Evolutionary conservation across 2,888 invertebrate genomes (phyloP).

Genomic region (Drosophila longiperda): DNA sequence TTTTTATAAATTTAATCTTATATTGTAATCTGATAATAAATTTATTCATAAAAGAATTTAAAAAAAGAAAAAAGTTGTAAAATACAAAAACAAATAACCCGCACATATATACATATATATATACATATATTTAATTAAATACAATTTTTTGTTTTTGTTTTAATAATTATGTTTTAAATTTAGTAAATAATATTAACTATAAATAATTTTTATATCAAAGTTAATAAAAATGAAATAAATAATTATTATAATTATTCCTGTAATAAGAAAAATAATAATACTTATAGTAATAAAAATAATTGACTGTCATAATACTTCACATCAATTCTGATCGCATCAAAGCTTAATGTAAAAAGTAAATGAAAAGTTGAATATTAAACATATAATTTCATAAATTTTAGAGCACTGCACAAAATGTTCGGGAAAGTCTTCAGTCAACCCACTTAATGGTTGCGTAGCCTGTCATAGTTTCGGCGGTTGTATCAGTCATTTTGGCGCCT

Average conservation of each 20-base stretch:
- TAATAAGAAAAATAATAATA: not conserved
- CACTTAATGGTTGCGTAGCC: constrained; percentile 30
- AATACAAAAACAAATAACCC: not conserved
- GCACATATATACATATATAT: not conserved
- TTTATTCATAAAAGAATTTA: not conserved
- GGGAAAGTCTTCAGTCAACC: constrained; percentile 14
- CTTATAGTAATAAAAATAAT: not conserved
- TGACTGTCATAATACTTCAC: not conserved
- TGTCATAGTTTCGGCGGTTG: constrained; percentile 68
- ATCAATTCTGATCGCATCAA: not conserved
- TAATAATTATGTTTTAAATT: not conserved
- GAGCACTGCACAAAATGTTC: not conserved
- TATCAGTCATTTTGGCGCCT: constrained; percentile 68
- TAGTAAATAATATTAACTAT: not conserved
- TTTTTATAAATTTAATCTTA: too few species aligned
- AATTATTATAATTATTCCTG: not conserved
- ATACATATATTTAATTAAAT: not conserved
- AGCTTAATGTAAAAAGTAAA: not conserved
- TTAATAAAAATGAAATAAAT: not conserved
- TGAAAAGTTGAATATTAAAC: not conserved
- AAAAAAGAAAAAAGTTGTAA: not conserved
- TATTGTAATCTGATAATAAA: not conserved
- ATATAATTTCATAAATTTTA: not conserved
- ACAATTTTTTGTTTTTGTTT: fast-evolving
- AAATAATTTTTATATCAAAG: not conserved